Percentiles rank a stretch among this genome's conserved stretches.
Evolutionary conservation across 1,140 invertebrate genomes (phyloP).

Genomic region (Cyphomyrmex costatus): DNA sequence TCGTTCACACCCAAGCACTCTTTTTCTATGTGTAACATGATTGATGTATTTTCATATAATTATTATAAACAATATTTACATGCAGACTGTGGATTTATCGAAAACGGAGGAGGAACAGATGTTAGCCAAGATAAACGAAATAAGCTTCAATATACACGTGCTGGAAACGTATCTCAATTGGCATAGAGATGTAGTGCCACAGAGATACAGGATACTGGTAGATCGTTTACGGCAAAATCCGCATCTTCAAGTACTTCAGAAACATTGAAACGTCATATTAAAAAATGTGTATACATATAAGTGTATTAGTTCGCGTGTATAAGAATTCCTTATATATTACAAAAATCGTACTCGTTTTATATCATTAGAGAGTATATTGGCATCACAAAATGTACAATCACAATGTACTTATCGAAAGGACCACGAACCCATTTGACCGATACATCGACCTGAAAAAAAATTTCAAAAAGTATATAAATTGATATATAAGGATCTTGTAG

Average conservation of each 20-base stretch:
- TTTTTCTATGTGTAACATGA: neutral
- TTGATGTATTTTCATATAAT: conserved; percentile 8
- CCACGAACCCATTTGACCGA: conserved; percentile 92
- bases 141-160: conserved; percentile 82
- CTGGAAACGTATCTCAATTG: conserved; percentile 84
- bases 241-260: conserved; percentile 55
- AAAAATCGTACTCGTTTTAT: conserved; percentile 32
- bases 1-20: neutral
- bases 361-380: conserved; percentile 17
- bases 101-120: conserved; percentile 84
- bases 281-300: neutral
- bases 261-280: neutral
- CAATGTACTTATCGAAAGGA: conserved; percentile 87
- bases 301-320: neutral
- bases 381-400: conserved; percentile 21
- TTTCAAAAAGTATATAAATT: conserved; percentile 38
- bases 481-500: neutral
- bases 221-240: conserved; percentile 64
- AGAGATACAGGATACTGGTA: conserved; percentile 78
- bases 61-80: conserved; percentile 19
- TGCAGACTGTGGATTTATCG: conserved; percentile 80
- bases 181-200: conserved; percentile 81
- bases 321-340: neutral
- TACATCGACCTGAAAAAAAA: conserved; percentile 88
- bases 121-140: conserved; percentile 81